Evolutionary conservation across 1,140 invertebrate genomes (phyloP).

Genomic region (Leucophenga varia): DNA sequence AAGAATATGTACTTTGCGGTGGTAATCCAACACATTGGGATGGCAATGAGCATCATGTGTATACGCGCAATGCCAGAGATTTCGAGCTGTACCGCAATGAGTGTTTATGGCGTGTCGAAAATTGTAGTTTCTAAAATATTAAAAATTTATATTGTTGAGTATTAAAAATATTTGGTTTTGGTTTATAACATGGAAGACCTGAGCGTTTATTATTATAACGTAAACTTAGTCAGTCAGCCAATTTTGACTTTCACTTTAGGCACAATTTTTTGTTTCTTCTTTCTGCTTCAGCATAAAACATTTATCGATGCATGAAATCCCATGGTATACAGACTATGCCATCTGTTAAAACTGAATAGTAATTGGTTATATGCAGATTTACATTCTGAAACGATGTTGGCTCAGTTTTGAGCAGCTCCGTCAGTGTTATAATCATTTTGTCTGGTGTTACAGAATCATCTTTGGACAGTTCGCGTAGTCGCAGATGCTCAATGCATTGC

Average conservation of each 20-base stretch:
- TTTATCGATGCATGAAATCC: conserved; percentile 69
- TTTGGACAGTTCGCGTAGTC: conserved; percentile 73
- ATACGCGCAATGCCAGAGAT: conserved; percentile 25
- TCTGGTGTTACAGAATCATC: conserved; percentile 88
- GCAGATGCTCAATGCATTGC: conserved; percentile 67
- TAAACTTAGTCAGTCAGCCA: too few relatives aligned
- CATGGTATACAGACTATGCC: conserved; percentile 90
- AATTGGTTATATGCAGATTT: conserved; percentile 80
- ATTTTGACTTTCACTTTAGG: neutral
- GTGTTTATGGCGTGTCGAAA: conserved; percentile 39
- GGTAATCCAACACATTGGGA: conserved; percentile 34
- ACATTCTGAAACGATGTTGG: conserved; percentile 57
- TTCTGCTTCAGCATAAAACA: neutral
- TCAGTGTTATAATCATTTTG: conserved; percentile 83
- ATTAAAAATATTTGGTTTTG: too few relatives aligned
- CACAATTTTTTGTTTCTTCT: conserved; percentile 52
- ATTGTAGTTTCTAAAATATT: conserved; percentile 28
- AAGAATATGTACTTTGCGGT: conserved; percentile 29
- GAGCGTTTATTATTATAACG: too few relatives aligned
- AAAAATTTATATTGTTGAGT: neutral
- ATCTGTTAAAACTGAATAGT: conserved; percentile 88
- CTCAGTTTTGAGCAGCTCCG: conserved; percentile 65
- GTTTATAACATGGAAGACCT: too few relatives aligned
- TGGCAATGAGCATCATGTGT: conserved; percentile 31
- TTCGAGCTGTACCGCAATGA: conserved; percentile 21